Evolutionary conservation across 2,888 invertebrate genomes (phyloP), one percentile per base, ranked within the genome.

Genomic region (Zygogramma bicolorata): DNA sequence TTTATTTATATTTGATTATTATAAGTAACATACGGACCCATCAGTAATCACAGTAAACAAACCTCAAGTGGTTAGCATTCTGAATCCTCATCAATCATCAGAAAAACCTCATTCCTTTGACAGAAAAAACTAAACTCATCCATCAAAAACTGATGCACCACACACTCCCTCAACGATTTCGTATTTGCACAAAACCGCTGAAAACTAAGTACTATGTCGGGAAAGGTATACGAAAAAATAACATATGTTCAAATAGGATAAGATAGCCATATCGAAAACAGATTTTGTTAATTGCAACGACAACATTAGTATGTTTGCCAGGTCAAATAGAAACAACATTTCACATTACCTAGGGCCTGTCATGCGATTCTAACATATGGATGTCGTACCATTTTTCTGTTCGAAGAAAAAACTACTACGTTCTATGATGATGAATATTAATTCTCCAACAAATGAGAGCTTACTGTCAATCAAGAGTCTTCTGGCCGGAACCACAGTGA

Each of bases 171-270:
- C 25, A 2, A 62, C 22, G 42, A 42, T 15, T 46, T 46, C 10
- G 46, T 63, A 46, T 63, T 46, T 63, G 63, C 63, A 63, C 46
- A 46, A 42, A 63, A 63, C 53, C n/a, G 29, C 63, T 25, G 8
- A 63, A 62, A 63, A 63, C 13, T 18, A 46, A 49, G 61, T 38
- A 38, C 13, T 38, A 20, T 38, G 60, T 61, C 29, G 10, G 40
- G 63, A 63, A 67, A 65, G 40, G 38, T 68, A 74, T 63, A 73
- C 70, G 66, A 73, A 73, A 74, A 75, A 74, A 70, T 74, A 74
- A 81, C 84, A 84, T 83, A 82, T 84, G 84, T 83, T 83, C 80
- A 79, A 82, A 82, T 80, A 81, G 84, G 83, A 83, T 83, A 83
- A 84, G 83, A 84, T 83, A 83, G 81, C 79, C 80, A 78, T 84